Conservation (phyloP, 1,140 invertebrate species). For the Eurosta solidaginis region DNA sequence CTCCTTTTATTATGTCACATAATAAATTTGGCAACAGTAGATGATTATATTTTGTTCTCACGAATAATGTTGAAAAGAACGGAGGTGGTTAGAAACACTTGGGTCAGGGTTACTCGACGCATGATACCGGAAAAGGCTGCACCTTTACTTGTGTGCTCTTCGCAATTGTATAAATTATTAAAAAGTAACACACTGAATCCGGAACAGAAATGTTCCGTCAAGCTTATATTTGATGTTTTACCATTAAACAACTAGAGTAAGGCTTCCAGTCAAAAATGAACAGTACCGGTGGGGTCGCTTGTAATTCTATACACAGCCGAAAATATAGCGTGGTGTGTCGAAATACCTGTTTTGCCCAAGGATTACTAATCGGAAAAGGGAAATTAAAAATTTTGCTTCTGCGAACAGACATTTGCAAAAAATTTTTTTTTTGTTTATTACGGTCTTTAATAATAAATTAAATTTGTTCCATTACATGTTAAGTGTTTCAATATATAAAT, state of each 20-base stretch:
- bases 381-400: too few relatives aligned
- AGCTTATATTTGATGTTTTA: slow-evolving; percentile 8
- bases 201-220: slow-evolving; percentile 38
- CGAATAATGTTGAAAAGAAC: slow-evolving; percentile 35
- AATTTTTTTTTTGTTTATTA: too few relatives aligned
- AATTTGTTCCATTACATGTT: too few relatives aligned
- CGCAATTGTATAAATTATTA: slow-evolving; percentile 35
- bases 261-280: too few relatives aligned
- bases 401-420: too few relatives aligned
- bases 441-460: too few relatives aligned
- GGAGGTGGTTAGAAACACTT: slow-evolving; percentile 46
- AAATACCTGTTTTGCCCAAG: too few relatives aligned
- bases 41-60: slow-evolving; percentile 41
- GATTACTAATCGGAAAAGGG: too few relatives aligned
- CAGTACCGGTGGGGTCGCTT: too few relatives aligned
- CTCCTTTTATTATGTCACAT: slow-evolving; percentile 51
- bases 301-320: too few relatives aligned
- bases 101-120: slow-evolving; percentile 51
- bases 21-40: slow-evolving; percentile 37
- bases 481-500: too few relatives aligned
- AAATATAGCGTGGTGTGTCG: too few relatives aligned
- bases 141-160: slow-evolving; percentile 47
- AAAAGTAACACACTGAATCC: background rate
- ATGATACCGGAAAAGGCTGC: slow-evolving; percentile 53
- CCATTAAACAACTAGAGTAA: background rate